Evolutionary conservation across 2,113 vertebrate genomes (phyloP), one percentile per base, ranked within the genome.

Genomic region (Ailurus styani): DNA sequence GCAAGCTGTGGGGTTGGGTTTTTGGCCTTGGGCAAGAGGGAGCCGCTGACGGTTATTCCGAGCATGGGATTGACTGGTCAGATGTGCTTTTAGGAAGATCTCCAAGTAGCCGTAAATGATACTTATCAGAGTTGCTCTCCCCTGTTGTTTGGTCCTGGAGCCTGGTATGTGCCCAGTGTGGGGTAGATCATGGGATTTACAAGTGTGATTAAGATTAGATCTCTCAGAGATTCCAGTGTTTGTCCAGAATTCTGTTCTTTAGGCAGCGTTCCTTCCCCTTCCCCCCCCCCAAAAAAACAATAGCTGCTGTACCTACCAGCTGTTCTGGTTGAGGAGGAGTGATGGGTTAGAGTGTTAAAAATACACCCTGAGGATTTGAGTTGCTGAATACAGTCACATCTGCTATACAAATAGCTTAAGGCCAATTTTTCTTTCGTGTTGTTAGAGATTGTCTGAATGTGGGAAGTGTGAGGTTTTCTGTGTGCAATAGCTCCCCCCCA

Each of bases 291-390:
- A 6, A 42, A 54, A 57, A 97, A 79, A 98, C 96, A 97, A 91
- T 94, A 85, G 94, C 62, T 90, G 93, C 68, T 83, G 7, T 20
- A 64, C 83, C 96, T 20, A 57, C 89, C 97, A 98, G 97, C 97
- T 97, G 97, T 96, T 96, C 84, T 94, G 68, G 86, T 27, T 93
- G 96, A 89, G 85, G 85, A 96, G 86, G 87, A 96, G 92, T 82
- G 87, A 68, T 87, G 84, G 81, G 54, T 77, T 77, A 93, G 79
- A 55, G 60, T 90, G 90, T 96, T 97, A 96, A 98, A 97, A 98
- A 97, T 96, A 96, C 79, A 81, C 92, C 78, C 83, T 0, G n/a
- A 85, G 90, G 96, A 84, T 84, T 54, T 60, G 66, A 20, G 23
- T 95, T 94, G 95, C 27, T 7, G 95, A 90, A 47, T 72, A 60